A percentile compares a stretch with the other conserved stretches of the same genome.
These are phyloP conservation scores for Drosophila neocordata DNA, from an alignment of 1,140 invertebrate species.

Conservation along the genomic window DNA sequence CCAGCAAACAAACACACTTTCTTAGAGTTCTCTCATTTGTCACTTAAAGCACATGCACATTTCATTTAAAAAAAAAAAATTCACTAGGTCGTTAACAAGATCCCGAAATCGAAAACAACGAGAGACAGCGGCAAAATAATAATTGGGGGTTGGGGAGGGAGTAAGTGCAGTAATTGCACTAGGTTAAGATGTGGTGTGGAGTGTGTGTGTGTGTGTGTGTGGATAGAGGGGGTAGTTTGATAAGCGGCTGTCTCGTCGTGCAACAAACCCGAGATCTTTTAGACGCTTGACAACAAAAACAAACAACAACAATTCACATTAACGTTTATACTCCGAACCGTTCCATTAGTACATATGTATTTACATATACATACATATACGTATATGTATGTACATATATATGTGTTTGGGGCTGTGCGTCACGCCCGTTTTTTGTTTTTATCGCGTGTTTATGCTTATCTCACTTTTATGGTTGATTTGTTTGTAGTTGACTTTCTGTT, in stretches of 20 bases:
- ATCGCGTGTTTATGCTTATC: conserved; percentile 67
- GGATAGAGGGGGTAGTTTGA: conserved; percentile 7
- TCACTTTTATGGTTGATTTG: conserved; percentile 52
- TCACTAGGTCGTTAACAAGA: conserved; percentile 68
- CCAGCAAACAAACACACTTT: conserved; percentile 82
- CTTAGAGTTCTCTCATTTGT: conserved; percentile 45
- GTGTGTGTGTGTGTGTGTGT: too few relatives aligned
- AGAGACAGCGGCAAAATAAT: conserved; percentile 76
- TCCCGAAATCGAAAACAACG: conserved; percentile 83
- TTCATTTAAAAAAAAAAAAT: neutral
- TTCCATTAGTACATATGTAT: neutral
- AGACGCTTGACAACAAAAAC: conserved; percentile 40
- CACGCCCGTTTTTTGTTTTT: conserved; percentile 56
- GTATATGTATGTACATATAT: neutral
- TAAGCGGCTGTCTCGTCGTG: conserved; percentile 79
- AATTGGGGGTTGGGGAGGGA: neutral
- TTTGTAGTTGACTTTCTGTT: conserved; percentile 29
- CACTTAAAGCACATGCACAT: neutral
- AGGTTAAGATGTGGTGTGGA: neutral
- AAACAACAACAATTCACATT: conserved; percentile 19
- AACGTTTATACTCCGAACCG: neutral
- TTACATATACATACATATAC: conserved; percentile 18
- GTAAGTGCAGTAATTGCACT: neutral
- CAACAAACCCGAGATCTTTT: conserved; percentile 82
- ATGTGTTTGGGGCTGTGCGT: conserved; percentile 46